Conservation (phyloP, 2,113 vertebrate genomes). For the Asarcornis scutulata region DNA sequence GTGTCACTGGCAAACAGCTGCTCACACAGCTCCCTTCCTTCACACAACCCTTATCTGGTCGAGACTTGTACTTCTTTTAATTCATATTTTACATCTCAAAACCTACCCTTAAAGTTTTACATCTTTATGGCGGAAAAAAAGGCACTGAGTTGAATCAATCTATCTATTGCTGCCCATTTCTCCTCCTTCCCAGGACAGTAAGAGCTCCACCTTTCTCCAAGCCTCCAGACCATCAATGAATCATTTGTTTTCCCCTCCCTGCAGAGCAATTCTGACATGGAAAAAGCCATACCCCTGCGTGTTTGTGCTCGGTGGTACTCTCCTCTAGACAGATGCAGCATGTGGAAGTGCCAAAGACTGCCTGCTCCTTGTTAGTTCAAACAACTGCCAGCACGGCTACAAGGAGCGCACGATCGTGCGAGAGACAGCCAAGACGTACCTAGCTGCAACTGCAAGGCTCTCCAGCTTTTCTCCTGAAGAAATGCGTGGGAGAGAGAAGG, state of each 20-base stretch:
- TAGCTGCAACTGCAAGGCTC: background rate
- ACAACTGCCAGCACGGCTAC: background rate
- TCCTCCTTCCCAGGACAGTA: background rate
- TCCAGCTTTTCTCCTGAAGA: background rate
- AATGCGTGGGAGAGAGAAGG: background rate
- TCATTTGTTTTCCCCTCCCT: slow-evolving; percentile 28
- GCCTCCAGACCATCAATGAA: slow-evolving; percentile 17
- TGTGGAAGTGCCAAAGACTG: background rate
- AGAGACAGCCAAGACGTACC: background rate
- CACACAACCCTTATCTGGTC: background rate
- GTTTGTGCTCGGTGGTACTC: background rate
- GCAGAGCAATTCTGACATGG: background rate
- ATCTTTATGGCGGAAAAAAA: background rate
- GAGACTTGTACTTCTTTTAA: background rate
- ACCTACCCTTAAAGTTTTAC: background rate
- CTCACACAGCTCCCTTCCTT: background rate
- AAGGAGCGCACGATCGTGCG: background rate
- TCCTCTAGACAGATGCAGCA: background rate
- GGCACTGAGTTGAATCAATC: background rate
- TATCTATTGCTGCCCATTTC: background rate
- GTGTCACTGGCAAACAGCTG: background rate
- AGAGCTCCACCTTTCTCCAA: slow-evolving; percentile 16
- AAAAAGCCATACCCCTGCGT: slow-evolving; percentile 13
- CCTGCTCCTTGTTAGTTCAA: background rate
- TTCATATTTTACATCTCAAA: background rate